Conservation (phyloP, 2,113 vertebrate genomes). For the Barnardius zonarius region DNA sequence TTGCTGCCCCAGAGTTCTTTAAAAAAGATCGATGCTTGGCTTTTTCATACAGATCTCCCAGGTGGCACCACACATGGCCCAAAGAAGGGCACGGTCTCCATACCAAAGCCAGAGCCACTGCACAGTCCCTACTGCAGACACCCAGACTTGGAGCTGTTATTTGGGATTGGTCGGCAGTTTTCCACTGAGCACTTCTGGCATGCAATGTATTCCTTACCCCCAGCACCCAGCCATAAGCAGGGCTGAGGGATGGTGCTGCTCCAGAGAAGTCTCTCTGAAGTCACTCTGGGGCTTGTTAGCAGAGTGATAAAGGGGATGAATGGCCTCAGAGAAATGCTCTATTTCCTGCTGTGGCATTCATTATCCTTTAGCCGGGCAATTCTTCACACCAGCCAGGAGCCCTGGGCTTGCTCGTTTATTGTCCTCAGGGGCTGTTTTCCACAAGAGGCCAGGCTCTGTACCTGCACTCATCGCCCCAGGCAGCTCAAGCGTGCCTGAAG, state of each 20-base stretch:
- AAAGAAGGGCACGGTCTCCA: not conserved
- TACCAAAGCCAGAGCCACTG: not conserved
- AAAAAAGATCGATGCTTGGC: not conserved
- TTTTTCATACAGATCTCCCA: not conserved
- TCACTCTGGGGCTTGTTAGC: slow-evolving; percentile 53
- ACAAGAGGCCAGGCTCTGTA: not conserved
- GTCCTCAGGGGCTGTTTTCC: not conserved
- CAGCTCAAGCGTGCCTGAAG: not conserved
- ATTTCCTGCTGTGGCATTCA: slow-evolving; percentile 37
- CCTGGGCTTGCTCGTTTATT: not conserved
- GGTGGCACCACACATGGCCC: fast-evolving
- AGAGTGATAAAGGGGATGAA: slow-evolving; percentile 53
- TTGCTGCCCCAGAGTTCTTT: not conserved
- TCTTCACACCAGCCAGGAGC: slow-evolving; percentile 7
- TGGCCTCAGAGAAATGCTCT: slow-evolving; percentile 43
- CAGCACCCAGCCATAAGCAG: not conserved
- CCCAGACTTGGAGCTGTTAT: not conserved
- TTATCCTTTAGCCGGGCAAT: slow-evolving; percentile 30
- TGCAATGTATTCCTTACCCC: not conserved
- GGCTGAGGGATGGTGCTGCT: slow-evolving; percentile 24
- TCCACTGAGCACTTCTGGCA: fast-evolving
- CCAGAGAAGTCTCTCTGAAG: not conserved
- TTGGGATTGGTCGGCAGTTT: not conserved
- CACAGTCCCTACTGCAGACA: not conserved
- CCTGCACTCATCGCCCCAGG: fast-evolving